A percentile compares a stretch with the other conserved stretches of the same genome.
phyloP scores from a whole-genome alignment of 2,113 vertebrate species.

The Grammomys dolichurus region DNA sequence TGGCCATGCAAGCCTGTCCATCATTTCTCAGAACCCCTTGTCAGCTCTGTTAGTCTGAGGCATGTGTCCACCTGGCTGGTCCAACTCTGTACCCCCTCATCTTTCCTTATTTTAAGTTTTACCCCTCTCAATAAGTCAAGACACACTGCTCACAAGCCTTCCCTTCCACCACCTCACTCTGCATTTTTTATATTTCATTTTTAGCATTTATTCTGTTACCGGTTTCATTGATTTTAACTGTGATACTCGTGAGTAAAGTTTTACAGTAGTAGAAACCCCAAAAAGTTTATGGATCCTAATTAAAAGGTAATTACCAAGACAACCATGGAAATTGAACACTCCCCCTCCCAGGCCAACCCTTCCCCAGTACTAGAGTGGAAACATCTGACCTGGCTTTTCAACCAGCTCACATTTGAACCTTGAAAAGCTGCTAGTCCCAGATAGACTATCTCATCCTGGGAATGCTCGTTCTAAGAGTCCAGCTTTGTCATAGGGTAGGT shows the following conservation, averaged over 20 bases:
- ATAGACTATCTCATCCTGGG: neutral
- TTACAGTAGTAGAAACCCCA: neutral
- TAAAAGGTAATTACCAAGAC: neutral
- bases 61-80: fast-evolving
- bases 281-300: neutral
- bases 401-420: neutral
- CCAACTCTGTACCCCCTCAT: neutral
- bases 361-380: neutral
- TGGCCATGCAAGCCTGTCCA: fast-evolving
- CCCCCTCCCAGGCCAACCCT: neutral
- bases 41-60: neutral
- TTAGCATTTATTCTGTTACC: neutral
- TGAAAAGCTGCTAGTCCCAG: neutral
- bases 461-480: neutral
- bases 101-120: neutral
- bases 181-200: neutral
- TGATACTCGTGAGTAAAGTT: neutral
- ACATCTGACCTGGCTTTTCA: neutral
- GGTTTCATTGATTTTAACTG: neutral
- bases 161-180: neutral
- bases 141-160: neutral
- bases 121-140: neutral
- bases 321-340: neutral
- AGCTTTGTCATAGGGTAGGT: neutral
- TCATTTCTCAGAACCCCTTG: neutral